These are phyloP conservation scores for Idaea dimidiata DNA, from an alignment of 2,888 invertebrate species.

Conservation along the genomic window DNA sequence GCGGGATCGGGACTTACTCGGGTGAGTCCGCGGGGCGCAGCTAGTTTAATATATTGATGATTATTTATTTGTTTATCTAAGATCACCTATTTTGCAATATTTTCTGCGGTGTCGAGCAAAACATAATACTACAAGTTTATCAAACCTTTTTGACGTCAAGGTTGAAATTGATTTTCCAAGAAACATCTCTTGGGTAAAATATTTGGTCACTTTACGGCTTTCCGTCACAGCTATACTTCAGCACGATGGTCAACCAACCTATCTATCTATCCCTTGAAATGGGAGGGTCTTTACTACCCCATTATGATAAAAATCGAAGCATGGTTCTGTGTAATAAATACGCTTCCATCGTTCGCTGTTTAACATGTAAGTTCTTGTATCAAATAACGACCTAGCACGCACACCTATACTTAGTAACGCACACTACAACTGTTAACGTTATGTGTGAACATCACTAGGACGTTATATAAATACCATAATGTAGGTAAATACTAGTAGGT, in stretches of 20 bases:
- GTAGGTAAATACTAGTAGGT: too few species aligned
- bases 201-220: not conserved
- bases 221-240: not conserved
- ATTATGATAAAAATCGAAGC: slow-evolving; percentile 1
- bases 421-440: not conserved
- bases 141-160: not conserved
- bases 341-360: not conserved
- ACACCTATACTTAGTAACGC: not conserved
- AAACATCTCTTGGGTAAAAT: not conserved
- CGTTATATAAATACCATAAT: not conserved
- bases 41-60: too few species aligned
- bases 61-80: too few species aligned
- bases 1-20: too few species aligned
- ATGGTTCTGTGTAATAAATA: not conserved
- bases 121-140: too few species aligned
- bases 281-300: not conserved
- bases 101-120: too few species aligned
- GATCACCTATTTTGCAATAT: not conserved
- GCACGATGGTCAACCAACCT: not conserved
- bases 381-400: not conserved
- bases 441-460: not conserved
- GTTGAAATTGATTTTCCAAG: not conserved
- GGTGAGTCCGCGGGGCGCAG: too few species aligned
- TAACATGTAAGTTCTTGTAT: not conserved
- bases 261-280: not conserved